Base-by-base conservation (phyloP, 2,888 invertebrate genomes). In the Cosmopolites sordidus region DNA sequence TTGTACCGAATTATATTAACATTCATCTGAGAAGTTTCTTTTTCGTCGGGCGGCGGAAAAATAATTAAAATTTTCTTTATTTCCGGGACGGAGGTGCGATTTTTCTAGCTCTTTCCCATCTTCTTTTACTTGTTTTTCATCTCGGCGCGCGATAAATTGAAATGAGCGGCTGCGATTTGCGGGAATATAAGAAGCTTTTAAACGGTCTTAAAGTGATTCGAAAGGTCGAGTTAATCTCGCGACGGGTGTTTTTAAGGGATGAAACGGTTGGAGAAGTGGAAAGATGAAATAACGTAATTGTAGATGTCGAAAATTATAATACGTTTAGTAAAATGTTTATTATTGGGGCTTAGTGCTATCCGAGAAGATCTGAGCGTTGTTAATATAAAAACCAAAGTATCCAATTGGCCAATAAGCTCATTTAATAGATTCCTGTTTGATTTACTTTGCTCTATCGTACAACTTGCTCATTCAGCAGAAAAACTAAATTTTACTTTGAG, bases 1-100 rank as follows among this genome's bases (percentile, higher is more conserved):
- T 62, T 62, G 61, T 59, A 58, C 50, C 56, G 59, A 62, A 63
- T 62, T 62, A 62, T 63, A 62, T 62, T 63, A 58, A 61, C 61
- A 60, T 57, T 57, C 51, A 56, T 53, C 56, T 51, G 40, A 39
- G 44, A 55, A 58, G 63, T 66, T 72, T 89, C 86, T 60, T 58
- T 58, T 15, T 18, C 18, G 16, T 33, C 16, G 17, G 16, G 17
- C 17, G 42, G 41, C 5, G 33, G 43, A 48, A 48, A 56, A 48
- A 56, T 56, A 56, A 56, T 56, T 56, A 56, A 51, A 56, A 56
- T 45, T 51, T 51, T 51, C 48, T 40, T 56, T 51, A 17, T 55
- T 48, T 51, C 44, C 50, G 49, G 44, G 41, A 27, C 22, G 40
- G 22, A 22, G 37, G 37, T 14, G 14, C 37, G 14, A 37, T 12